Base-by-base conservation (phyloP, 2,888 invertebrate species). In the Gymnoscelis rufifasciata region DNA sequence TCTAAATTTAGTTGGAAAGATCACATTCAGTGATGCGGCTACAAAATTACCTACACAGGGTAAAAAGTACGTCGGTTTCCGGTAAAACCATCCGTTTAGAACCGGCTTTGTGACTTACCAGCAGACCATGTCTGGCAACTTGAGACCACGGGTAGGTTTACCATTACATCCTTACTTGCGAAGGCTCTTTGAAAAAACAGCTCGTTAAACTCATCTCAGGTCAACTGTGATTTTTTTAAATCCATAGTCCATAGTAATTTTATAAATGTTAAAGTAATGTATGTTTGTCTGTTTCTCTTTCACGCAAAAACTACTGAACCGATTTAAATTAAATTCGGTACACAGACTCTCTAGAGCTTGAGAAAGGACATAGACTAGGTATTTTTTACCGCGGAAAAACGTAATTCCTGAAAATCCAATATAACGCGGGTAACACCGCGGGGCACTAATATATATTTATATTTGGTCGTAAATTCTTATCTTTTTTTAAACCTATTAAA, bases 41-140 rank as follows among this genome's bases (percentile, higher is more conserved):
- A 27, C 45, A 30, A 50, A 45, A 45, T 45, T 38, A 49, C 35
- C 19, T 2, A 11, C 38, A 28, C 28, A 2, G 26, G 30, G 35
- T 45, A 42, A 50, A 45, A 49, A 41, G 48, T 57, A 45, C 46
- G 10, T 35, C 36, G 43, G 43, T 51, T 58, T 58, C 57, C 53
- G 56, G 47, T 42, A 52, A 48, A 49, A 44, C 38, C 50, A 42
- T 14, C 50, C 33, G 50, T 39, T 42, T 23, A 50, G 45, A 50
- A 45, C 50, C 41, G 41, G 45, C 45, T 45, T 42, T 38, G 40
- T 45, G 33, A 38, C 24, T 29, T 36, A 27, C 42, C 30, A 29
- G 35, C 37, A 33, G 23, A 38, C 14, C 47, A 31, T 29, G 42
- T 42, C 38, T 33, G 31, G 42, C 10, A 50, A 50, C 35, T 35